phyloP scores from a whole-genome alignment of 2,888 invertebrate species.

The Flexamia atlantica region DNA sequence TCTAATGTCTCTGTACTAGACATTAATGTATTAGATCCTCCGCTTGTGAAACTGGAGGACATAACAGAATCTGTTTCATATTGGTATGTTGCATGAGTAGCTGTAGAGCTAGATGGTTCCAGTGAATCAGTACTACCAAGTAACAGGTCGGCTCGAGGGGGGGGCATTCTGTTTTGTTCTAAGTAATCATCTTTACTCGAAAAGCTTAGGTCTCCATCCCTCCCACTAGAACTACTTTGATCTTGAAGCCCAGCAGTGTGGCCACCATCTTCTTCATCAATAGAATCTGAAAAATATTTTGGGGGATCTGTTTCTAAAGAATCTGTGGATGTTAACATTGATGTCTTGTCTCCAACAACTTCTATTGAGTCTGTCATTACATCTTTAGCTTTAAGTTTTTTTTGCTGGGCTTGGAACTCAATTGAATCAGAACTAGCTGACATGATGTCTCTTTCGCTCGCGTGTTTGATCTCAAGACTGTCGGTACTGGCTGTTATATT shows the following conservation, averaged over 20 bases:
- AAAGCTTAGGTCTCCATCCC: conserved; percentile 75
- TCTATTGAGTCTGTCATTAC: conserved; percentile 80
- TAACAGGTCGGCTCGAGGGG: conserved; percentile 74
- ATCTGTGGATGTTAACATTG: conserved; percentile 76
- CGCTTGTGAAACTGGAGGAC: conserved; percentile 91
- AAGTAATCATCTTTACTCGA: conserved; percentile 74
- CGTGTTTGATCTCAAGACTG: conserved; percentile 76
- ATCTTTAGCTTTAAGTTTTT: conserved; percentile 71
- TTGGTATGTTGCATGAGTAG: conserved; percentile 90
- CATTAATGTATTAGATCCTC: conserved; percentile 90
- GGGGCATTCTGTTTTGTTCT: conserved; percentile 69
- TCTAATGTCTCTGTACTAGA: conserved; percentile 86
- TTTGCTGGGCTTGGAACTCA: conserved; percentile 75
- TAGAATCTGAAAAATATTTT: conserved; percentile 73
- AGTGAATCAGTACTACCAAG: conserved; percentile 85
- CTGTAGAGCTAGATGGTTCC: conserved; percentile 88
- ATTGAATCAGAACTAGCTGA: conserved; percentile 75
- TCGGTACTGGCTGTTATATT: conserved; percentile 81
- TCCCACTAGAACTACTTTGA: conserved; percentile 76
- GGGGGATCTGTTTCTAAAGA: conserved; percentile 74
- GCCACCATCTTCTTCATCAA: conserved; percentile 74
- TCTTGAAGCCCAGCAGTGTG: conserved; percentile 72
- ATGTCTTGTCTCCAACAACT: conserved; percentile 73
- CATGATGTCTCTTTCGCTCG: conserved; percentile 71
- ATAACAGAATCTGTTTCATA: conserved; percentile 91